phyloP scores from a whole-genome alignment of 2,888 invertebrate genomes.

The Leptinotarsa haldemani region DNA sequence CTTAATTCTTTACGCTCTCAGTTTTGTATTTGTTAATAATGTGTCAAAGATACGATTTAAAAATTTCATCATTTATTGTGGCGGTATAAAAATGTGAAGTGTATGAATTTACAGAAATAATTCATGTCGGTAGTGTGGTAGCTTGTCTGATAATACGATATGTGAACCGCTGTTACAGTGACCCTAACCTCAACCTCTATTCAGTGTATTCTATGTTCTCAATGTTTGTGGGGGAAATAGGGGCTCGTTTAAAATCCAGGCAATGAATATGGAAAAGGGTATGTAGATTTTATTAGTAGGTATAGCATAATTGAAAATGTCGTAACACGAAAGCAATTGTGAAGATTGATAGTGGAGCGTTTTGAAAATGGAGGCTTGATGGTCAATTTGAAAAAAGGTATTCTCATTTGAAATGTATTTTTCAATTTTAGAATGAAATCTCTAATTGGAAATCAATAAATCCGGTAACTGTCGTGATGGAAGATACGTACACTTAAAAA shows the following conservation, averaged over 20 bases:
- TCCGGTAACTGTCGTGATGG: too few relatives aligned
- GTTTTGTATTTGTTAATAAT: background rate
- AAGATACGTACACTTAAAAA: too few relatives aligned
- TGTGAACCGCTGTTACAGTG: constrained; percentile 1
- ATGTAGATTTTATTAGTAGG: background rate
- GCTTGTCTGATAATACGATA: background rate
- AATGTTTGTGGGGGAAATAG: background rate
- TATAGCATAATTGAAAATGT: too few relatives aligned
- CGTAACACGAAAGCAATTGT: too few relatives aligned
- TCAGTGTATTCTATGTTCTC: background rate
- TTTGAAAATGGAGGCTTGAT: too few relatives aligned
- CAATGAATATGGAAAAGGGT: background rate
- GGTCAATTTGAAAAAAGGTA: too few relatives aligned
- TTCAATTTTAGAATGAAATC: too few relatives aligned
- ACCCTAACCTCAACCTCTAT: constrained; percentile 14
- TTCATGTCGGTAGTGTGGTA: background rate
- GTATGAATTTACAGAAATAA: background rate
- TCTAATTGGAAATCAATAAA: too few relatives aligned
- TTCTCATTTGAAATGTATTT: too few relatives aligned
- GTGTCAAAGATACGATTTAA: background rate
- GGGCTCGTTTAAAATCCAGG: background rate
- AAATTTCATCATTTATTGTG: background rate
- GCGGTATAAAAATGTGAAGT: background rate
- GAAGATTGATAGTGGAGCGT: too few relatives aligned
- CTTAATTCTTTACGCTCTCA: background rate